A percentile compares a stretch with the other conserved stretches of the same genome.
These are phyloP conservation scores for Eupithecia tripunctaria DNA, from an alignment of 2,888 invertebrate species.

Conservation along the genomic window DNA sequence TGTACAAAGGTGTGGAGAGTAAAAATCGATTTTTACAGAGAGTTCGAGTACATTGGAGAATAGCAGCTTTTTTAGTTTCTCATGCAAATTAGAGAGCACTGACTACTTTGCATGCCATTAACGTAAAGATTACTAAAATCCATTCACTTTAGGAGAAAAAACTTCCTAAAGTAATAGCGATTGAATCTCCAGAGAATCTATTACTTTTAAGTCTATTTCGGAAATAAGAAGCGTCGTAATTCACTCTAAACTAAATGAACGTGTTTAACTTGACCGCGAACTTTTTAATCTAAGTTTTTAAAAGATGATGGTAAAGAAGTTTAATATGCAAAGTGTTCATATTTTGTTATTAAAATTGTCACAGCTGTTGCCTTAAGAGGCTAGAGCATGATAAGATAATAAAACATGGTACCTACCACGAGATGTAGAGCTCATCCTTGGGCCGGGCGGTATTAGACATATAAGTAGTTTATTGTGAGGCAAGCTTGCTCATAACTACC, in stretches of 20 bases:
- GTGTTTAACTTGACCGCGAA: conserved; percentile 27
- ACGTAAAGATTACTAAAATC: conserved; percentile 31
- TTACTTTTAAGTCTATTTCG: conserved; percentile 33
- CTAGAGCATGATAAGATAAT: conserved; percentile 35
- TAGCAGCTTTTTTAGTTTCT: background rate
- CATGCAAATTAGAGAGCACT: conserved; percentile 10
- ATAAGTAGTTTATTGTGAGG: conserved; percentile 78
- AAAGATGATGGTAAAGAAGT: conserved; percentile 12
- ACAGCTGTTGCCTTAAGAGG: conserved; percentile 30
- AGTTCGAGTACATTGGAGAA: conserved; percentile 1
- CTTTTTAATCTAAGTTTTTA: conserved; percentile 28
- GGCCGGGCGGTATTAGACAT: conserved; percentile 69
- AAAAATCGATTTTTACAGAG: background rate
- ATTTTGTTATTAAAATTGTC: conserved; percentile 28
- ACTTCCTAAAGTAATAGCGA: conserved; percentile 26
- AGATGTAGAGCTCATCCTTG: conserved; percentile 54
- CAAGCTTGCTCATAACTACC: conserved; percentile 78
- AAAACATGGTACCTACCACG: conserved; percentile 29
- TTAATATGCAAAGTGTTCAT: conserved; percentile 30
- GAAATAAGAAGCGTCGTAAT: conserved; percentile 3
- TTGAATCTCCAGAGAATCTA: conserved; percentile 28
- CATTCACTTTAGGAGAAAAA: conserved; percentile 32
- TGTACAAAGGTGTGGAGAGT: background rate
- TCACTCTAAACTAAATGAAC: conserved; percentile 24
- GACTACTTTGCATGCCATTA: conserved; percentile 30